A percentile compares a stretch with the other conserved stretches of the same genome.
phyloP scores from a whole-genome alignment of 2,888 invertebrate species.

The Macrophya annulata region DNA sequence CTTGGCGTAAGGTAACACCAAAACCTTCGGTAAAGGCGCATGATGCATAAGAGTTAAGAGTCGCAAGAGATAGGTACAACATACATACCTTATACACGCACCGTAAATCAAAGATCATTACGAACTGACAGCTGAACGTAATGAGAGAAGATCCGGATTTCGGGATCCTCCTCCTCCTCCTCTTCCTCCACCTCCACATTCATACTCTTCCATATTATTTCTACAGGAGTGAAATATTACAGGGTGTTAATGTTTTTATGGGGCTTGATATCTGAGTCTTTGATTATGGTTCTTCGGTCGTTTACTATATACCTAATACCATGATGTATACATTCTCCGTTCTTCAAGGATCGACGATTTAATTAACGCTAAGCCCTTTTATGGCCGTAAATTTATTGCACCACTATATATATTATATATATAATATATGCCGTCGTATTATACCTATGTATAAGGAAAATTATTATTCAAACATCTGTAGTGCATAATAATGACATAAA shows the following conservation, averaged over 20 bases:
- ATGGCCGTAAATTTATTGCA: background rate
- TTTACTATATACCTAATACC: background rate
- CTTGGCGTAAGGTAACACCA: slow-evolving; percentile 45
- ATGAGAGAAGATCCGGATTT: slow-evolving; percentile 51
- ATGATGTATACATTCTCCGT: background rate
- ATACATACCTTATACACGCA: background rate
- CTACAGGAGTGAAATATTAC: slow-evolving; percentile 45
- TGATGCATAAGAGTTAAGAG: background rate
- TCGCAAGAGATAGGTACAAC: background rate
- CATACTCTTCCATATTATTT: background rate
- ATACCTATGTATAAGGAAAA: background rate
- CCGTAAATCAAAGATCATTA: slow-evolving; percentile 55
- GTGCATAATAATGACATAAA: background rate
- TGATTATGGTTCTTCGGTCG: slow-evolving; percentile 20
- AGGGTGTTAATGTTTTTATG: slow-evolving; percentile 52
- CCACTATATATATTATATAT: background rate
- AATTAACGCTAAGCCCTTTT: slow-evolving; percentile 10
- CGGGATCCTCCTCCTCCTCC: slow-evolving; percentile 30
- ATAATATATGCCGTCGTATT: background rate
- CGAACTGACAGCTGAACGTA: slow-evolving; percentile 42
- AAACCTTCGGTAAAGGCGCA: background rate
- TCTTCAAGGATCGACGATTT: slow-evolving; percentile 4
- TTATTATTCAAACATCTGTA: background rate
- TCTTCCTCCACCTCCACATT: background rate
- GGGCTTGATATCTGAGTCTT: slow-evolving; percentile 22